Evolutionary conservation across 2,888 invertebrate genomes (phyloP), one percentile per base, ranked within the genome.

Genomic region (Endomychus coccineus): DNA sequence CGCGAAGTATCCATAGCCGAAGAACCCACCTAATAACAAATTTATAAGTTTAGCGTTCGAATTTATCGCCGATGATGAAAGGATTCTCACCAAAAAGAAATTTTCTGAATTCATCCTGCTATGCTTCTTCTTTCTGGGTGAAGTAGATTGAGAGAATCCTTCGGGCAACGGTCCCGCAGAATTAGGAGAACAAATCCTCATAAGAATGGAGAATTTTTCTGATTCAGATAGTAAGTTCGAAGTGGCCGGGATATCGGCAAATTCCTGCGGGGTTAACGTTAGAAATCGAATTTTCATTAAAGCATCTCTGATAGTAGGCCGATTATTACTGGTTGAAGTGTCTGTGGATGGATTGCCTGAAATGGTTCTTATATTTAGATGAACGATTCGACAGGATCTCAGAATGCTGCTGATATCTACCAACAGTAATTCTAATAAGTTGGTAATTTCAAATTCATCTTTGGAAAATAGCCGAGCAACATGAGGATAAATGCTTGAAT

Each of bases 231-330:
- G 69, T 5, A 88, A 66, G n/a, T 71, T 67, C 9, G 86, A 86
- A 31, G 78, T 73, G 0, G 83, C 86, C 1, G 87, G 85, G 0
- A 85, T 84, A 52, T 83, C 83, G 1, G 88, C 86, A 61, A 89
- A 88, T 66, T 87, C 82, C 58, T 84, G 79, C 0, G 87, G 83
- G 0, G 78, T 78, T 47, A 89, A 67, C 0, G 84, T 85, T 7
- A 88, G 70, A 64, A 88, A 88, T 14, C 87, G 74, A 41, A 89
- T 80, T 64, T 86, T 83, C 55, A 77, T 78, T 1, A 87, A 69
- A 0, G 80, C 80, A 49, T 78, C 75, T 2, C 82, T 69, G 37
- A 80, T 67, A 11, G 74, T 68, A 13, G 62, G 62, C 40, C 53
- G 56, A 12, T 42, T 34, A 12, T 27, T 33, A 23, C 28, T 28